Evolutionary conservation across 2,113 vertebrate species (phyloP).

Genomic region (Sander vitreus): DNA sequence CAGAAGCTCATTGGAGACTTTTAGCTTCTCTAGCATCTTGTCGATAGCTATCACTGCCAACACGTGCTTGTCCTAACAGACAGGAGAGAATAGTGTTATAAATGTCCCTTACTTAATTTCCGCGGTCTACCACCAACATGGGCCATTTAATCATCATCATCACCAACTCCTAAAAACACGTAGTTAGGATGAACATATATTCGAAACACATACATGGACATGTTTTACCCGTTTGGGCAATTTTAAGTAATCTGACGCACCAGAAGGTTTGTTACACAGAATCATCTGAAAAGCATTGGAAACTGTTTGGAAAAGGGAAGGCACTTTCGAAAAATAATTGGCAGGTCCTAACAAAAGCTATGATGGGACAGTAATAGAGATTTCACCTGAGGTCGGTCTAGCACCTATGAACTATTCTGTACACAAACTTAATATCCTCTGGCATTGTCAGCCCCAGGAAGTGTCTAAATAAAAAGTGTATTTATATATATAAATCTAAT

Average conservation of each 20-base stretch:
- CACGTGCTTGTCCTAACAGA: slow-evolving; percentile 88
- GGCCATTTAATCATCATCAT: not conserved
- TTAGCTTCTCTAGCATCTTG: slow-evolving; percentile 89
- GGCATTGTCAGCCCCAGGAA: slow-evolving; percentile 37
- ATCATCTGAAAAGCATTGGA: too few species aligned
- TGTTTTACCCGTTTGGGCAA: not conserved
- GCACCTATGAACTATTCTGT: slow-evolving; percentile 36
- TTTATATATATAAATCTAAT: slow-evolving; percentile 19
- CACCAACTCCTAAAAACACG: not conserved
- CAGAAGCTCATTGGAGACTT: slow-evolving; percentile 87
- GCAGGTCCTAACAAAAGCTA: slow-evolving; percentile 23
- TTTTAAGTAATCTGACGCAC: too few species aligned
- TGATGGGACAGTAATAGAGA: slow-evolving; percentile 42
- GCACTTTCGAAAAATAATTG: too few species aligned
- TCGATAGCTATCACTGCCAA: slow-evolving; percentile 86
- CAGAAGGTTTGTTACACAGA: too few species aligned
- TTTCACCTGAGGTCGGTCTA: slow-evolving; percentile 49
- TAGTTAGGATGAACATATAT: not conserved
- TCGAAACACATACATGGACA: not conserved
- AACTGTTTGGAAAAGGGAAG: too few species aligned
- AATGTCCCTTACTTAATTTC: not conserved
- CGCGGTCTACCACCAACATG: not conserved
- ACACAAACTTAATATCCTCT: slow-evolving; percentile 58
- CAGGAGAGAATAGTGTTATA: slow-evolving; percentile 15
- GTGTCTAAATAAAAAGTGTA: slow-evolving; percentile 48